Evolutionary conservation across 2,797 vertebrate species (phyloP).

Genomic region (Gymnodraco acuticeps): DNA sequence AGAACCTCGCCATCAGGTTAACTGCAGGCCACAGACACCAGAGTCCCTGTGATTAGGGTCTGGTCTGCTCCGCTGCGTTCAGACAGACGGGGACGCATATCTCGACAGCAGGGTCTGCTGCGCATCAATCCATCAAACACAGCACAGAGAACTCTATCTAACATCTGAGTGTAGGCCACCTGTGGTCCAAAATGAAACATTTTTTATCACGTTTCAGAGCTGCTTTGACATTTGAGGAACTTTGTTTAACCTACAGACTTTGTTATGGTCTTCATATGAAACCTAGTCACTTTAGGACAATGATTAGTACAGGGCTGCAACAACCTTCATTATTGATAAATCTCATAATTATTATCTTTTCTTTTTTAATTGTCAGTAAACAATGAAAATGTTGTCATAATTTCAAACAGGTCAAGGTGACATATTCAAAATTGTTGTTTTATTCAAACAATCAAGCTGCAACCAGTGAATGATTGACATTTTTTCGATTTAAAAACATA

Average conservation of each 20-base stretch:
- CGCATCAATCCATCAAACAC: slow-evolving; percentile 59
- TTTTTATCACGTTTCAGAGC: slow-evolving; percentile 18
- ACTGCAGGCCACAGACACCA: slow-evolving; percentile 43
- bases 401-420: background rate
- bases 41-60: slow-evolving; percentile 58
- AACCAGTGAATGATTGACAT: background rate
- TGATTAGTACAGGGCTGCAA: background rate
- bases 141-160: slow-evolving; percentile 47
- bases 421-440: background rate
- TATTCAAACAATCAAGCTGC: background rate
- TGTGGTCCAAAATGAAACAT: slow-evolving; percentile 24
- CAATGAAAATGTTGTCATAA: background rate
- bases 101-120: slow-evolving; percentile 62
- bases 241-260: background rate
- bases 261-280: background rate
- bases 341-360: background rate
- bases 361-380: background rate
- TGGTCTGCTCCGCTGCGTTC: slow-evolving; percentile 16
- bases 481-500: too few species aligned
- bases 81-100: slow-evolving; percentile 52
- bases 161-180: slow-evolving; percentile 33
- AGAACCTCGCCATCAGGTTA: slow-evolving; percentile 7
- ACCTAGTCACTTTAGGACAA: background rate
- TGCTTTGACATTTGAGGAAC: slow-evolving; percentile 4
- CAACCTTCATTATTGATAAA: background rate